Conservation (phyloP, 2,113 vertebrate genomes). For the Marmota monax region DNA sequence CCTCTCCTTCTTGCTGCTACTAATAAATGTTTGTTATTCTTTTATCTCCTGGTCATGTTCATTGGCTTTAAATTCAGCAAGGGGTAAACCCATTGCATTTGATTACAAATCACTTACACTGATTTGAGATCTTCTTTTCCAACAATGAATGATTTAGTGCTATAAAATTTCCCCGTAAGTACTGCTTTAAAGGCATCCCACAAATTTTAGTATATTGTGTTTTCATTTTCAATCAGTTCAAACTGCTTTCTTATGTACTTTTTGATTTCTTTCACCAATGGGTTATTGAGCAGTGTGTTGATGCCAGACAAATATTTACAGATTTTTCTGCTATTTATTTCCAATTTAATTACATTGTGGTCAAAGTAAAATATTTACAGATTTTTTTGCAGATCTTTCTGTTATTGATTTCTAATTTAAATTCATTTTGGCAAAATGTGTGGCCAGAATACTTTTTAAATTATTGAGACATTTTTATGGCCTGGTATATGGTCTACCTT, state of each 20-base stretch:
- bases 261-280: not conserved
- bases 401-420: no score
- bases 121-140: not conserved
- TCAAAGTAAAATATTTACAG: conserved; percentile 46
- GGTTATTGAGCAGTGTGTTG: not conserved
- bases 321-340: conserved; percentile 44
- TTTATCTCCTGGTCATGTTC: not conserved
- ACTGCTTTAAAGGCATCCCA: not conserved
- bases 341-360: conserved; percentile 40
- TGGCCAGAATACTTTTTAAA: not conserved
- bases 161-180: not conserved
- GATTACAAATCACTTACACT: not conserved
- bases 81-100: not conserved
- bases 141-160: not conserved
- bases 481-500: not conserved
- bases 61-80: not conserved
- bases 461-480: not conserved
- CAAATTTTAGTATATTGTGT: not conserved
- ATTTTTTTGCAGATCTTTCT: not conserved
- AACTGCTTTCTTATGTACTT: not conserved
- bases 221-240: conserved; percentile 48
- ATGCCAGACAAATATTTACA: conserved; percentile 22
- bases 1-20: not conserved
- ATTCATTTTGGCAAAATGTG: not conserved
- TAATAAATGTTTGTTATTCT: not conserved